Evolutionary conservation across 2,113 vertebrate species (phyloP).

Genomic region (Progne subis): DNA sequence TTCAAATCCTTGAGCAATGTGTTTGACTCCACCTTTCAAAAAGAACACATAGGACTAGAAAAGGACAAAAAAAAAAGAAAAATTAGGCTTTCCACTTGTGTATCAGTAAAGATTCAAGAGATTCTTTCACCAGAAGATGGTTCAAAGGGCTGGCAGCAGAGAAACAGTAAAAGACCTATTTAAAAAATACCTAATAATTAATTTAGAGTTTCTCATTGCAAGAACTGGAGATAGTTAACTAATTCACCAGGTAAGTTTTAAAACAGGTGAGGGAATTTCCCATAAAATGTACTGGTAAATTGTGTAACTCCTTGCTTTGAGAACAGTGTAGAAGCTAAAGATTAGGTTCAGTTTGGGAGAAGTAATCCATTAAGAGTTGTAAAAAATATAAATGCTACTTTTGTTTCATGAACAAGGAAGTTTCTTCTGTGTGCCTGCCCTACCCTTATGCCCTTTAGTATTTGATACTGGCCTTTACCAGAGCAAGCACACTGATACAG

Average conservation of each 20-base stretch:
- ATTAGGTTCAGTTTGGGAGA: background rate
- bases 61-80: background rate
- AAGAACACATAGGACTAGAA: background rate
- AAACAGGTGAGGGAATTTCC: background rate
- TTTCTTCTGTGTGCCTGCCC: background rate
- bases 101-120: background rate
- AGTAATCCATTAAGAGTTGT: background rate
- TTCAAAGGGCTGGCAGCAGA: background rate
- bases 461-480: background rate
- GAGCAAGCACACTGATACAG: background rate
- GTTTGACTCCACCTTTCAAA: background rate
- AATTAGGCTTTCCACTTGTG: background rate
- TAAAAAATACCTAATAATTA: background rate
- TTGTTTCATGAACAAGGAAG: background rate
- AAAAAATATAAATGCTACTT: background rate
- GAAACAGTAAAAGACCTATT: background rate
- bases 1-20: background rate
- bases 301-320: background rate
- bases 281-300: background rate
- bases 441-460: background rate
- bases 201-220: background rate
- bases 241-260: background rate
- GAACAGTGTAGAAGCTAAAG: background rate
- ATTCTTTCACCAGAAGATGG: background rate
- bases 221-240: background rate